These are phyloP conservation scores for Bombus ignitus DNA, from an alignment of 1,140 invertebrate species.

Conservation along the genomic window DNA sequence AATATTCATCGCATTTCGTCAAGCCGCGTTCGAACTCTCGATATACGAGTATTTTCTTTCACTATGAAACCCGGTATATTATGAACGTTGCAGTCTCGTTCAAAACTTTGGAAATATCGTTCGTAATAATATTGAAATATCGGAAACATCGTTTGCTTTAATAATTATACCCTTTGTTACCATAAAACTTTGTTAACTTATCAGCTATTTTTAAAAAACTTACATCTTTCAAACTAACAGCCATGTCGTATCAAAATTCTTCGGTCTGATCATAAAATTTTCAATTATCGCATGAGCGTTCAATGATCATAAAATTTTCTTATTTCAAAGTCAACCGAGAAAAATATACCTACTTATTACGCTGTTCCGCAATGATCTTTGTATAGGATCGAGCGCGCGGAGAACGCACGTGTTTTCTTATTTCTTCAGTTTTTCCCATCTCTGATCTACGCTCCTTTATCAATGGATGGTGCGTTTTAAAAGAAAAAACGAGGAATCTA, in stretches of 20 bases:
- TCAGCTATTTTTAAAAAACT: not conserved
- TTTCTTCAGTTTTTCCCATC: not conserved
- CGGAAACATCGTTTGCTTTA: not conserved
- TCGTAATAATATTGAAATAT: too few species aligned
- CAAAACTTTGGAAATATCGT: not conserved
- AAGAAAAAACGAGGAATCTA: conserved; percentile 11
- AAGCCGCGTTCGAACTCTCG: not conserved
- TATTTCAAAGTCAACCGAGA: too few species aligned
- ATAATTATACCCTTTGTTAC: too few species aligned
- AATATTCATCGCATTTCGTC: conserved; percentile 9
- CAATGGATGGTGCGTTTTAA: not conserved
- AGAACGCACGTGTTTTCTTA: too few species aligned
- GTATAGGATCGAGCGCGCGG: too few species aligned
- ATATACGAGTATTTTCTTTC: conserved; percentile 30
- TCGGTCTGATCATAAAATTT: not conserved
- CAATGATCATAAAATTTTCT: not conserved
- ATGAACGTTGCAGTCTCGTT: too few species aligned
- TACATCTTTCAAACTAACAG: not conserved
- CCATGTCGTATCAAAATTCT: not conserved
- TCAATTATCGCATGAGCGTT: too few species aligned
- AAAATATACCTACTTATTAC: too few species aligned
- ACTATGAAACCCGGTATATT: conserved; percentile 37
- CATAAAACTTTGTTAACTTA: not conserved
- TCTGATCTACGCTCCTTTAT: not conserved
- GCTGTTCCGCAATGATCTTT: too few species aligned